Evolutionary conservation across 2,888 invertebrate genomes (phyloP).

Genomic region (Tipula confusa): DNA sequence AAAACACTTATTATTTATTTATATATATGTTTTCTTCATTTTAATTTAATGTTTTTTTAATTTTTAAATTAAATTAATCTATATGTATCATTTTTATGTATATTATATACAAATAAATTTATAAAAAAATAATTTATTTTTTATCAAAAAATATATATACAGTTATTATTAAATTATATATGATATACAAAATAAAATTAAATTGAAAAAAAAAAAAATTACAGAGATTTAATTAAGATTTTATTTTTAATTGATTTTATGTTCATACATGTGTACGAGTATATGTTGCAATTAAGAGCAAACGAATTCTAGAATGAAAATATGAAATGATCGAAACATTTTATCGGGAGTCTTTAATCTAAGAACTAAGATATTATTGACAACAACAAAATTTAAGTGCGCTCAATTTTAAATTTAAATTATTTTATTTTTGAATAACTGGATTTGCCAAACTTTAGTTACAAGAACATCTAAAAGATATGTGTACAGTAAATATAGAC

Average conservation of each 20-base stretch:
- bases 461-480: no score
- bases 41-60: background rate
- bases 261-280: background rate
- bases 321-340: no score
- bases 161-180: background rate
- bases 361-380: no score
- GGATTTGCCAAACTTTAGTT: no score
- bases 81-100: background rate
- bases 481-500: no score
- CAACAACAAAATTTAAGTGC: no score
- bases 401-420: no score
- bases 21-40: background rate
- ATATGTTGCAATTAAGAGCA: background rate
- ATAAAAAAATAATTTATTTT: constrained; percentile 25
- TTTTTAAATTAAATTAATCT: background rate
- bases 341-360: no score
- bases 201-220: no score
- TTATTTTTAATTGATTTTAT: background rate
- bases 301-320: no score
- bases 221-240: background rate
- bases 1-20: constrained; percentile 20
- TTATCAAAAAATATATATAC: constrained; percentile 25
- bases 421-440: no score
- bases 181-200: background rate
- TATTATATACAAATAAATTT: constrained; percentile 25